phyloP scores from a whole-genome alignment of 2,113 vertebrate species.

The Prochilodus magdalenae region DNA sequence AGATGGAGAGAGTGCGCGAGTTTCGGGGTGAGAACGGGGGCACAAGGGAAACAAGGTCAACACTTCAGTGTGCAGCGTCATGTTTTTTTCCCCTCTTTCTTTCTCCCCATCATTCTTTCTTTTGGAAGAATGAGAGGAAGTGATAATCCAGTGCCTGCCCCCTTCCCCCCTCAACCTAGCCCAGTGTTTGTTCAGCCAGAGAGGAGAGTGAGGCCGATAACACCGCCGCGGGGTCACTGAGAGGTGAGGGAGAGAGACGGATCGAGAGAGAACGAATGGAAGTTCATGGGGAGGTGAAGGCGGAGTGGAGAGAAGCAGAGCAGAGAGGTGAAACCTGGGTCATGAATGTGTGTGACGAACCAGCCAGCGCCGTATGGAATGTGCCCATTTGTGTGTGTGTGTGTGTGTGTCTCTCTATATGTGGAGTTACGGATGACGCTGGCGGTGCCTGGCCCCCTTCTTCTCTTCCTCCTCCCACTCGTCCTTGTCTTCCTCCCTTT shows the following conservation, averaged over 20 bases:
- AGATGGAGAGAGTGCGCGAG: constrained; percentile 34
- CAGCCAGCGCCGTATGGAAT: constrained; percentile 44
- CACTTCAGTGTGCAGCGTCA: constrained; percentile 51
- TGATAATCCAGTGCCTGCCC: constrained; percentile 57
- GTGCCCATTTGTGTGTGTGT: constrained; percentile 14
- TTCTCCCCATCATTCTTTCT: constrained; percentile 49
- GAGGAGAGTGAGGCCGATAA: constrained; percentile 57
- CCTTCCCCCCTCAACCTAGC: constrained; percentile 32
- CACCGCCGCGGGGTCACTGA: constrained; percentile 73
- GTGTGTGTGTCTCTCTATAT: constrained; percentile 7
- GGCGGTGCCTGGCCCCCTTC: neutral
- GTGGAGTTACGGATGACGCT: constrained; percentile 27
- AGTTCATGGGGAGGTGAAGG: constrained; percentile 88
- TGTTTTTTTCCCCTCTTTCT: constrained; percentile 44
- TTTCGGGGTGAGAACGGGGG: constrained; percentile 44
- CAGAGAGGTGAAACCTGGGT: constrained; percentile 58
- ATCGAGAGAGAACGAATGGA: constrained; percentile 77
- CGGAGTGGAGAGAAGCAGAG: constrained; percentile 59
- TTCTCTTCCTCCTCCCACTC: neutral
- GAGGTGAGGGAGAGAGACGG: constrained; percentile 80
- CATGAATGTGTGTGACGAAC: constrained; percentile 55
- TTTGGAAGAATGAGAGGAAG: constrained; percentile 68
- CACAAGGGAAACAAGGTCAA: constrained; percentile 47
- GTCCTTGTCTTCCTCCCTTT: neutral
- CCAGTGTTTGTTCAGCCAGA: constrained; percentile 64